These are phyloP conservation scores for Pyrgilauda ruficollis DNA, from an alignment of 2,113 vertebrate species.

Conservation along the genomic window DNA sequence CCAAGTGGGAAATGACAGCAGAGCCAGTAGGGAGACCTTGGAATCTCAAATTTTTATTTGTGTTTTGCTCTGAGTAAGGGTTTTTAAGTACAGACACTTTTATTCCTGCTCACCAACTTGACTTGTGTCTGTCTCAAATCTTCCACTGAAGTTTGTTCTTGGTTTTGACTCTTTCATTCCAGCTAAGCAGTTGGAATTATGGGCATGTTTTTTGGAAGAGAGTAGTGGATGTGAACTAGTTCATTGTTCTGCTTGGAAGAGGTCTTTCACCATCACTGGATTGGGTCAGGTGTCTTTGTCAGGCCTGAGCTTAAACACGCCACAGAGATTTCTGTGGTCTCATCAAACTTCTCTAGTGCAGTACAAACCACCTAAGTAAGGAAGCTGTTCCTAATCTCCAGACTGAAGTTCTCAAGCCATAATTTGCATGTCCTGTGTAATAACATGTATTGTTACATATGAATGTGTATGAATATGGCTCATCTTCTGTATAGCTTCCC, in stretches of 20 bases:
- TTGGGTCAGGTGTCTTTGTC: background rate
- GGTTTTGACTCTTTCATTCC: background rate
- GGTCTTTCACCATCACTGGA: background rate
- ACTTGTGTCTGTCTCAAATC: background rate
- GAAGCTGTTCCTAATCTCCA: no score
- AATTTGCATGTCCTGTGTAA: background rate
- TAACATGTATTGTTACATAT: background rate
- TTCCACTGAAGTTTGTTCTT: background rate
- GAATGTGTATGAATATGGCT: background rate
- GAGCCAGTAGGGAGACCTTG: background rate
- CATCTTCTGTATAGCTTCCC: background rate
- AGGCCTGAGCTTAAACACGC: background rate
- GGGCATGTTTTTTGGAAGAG: background rate
- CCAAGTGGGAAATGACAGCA: background rate
- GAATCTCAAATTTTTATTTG: background rate
- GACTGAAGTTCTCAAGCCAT: background rate
- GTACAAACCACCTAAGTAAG: background rate
- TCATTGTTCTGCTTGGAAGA: background rate
- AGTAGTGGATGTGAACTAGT: background rate
- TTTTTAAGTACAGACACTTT: background rate
- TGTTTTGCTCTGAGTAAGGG: background rate
- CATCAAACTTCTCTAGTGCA: background rate
- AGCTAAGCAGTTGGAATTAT: background rate
- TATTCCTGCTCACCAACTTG: background rate
- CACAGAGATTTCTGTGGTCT: background rate